Conservation (phyloP, 2,797 vertebrate species). For the Fistularia tabacaria region DNA sequence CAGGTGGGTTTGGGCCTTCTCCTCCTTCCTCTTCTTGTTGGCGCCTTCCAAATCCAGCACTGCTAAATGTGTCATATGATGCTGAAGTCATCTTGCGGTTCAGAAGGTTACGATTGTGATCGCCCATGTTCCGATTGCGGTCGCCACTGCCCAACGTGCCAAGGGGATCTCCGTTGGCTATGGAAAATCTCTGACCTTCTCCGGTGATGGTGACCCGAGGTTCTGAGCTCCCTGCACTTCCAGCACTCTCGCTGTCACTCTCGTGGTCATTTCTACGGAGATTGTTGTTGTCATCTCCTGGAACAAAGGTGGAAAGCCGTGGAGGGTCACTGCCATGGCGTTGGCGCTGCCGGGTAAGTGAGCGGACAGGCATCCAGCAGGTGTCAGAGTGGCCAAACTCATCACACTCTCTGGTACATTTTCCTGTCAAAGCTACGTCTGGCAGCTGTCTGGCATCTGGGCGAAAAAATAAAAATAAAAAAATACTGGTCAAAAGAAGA, state of each 20-base stretch:
- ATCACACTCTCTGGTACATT: conserved; percentile 92
- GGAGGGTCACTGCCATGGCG: conserved; percentile 82
- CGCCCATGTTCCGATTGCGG: conserved; percentile 84
- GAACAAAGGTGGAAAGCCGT: conserved; percentile 92
- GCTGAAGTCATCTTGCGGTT: conserved; percentile 95
- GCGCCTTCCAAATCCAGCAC: conserved; percentile 85
- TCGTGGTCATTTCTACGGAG: conserved; percentile 74
- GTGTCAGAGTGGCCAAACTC: conserved; percentile 96
- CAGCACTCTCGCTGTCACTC: conserved; percentile 74
- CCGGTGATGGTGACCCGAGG: conserved; percentile 60
- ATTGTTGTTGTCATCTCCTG: conserved; percentile 87
- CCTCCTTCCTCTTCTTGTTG: conserved; percentile 78
- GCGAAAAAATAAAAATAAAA: not conserved
- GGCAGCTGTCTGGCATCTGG: conserved; percentile 94
- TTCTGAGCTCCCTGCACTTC: conserved; percentile 69
- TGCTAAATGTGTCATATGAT: conserved; percentile 93
- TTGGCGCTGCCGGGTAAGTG: conserved; percentile 86
- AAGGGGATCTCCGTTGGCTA: conserved; percentile 88
- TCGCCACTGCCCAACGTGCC: conserved; percentile 67
- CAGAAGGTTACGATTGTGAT: conserved; percentile 88
- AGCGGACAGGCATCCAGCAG: conserved; percentile 95
- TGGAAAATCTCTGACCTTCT: conserved; percentile 77
- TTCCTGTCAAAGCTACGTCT: conserved; percentile 94
- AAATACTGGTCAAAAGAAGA: no score
- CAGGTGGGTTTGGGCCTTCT: conserved; percentile 74